Conservation (phyloP, 2,888 invertebrate species). For the Nomada hirtipes region DNA sequence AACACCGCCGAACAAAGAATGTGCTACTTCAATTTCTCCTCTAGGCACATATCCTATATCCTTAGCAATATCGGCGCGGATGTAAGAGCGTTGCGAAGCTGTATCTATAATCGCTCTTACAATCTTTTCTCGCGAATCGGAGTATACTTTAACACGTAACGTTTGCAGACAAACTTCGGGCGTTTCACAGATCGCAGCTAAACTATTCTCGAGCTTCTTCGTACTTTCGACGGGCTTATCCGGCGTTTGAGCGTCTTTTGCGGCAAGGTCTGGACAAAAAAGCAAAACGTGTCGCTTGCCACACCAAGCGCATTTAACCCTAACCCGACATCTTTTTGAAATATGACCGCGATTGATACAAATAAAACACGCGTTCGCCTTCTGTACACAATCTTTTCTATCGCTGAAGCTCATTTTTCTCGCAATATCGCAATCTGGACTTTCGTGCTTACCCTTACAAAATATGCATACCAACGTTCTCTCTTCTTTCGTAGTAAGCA, state of each 20-base stretch:
- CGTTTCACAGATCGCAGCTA: no score
- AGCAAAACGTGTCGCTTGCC: neutral
- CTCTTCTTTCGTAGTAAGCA: neutral
- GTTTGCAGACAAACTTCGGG: conserved; percentile 33
- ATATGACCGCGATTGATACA: conserved; percentile 1
- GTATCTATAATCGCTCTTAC: conserved; percentile 35
- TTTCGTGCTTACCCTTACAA: conserved; percentile 50
- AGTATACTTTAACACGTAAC: conserved; percentile 9
- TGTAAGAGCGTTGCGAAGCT: conserved; percentile 36
- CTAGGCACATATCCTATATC: conserved; percentile 15
- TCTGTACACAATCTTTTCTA: neutral
- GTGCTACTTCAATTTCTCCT: neutral
- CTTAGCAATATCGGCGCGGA: neutral
- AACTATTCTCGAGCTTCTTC: no score
- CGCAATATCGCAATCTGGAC: conserved; percentile 3
- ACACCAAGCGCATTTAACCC: no score
- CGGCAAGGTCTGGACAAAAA: neutral
- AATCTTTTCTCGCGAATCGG: neutral
- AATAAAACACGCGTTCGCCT: neutral
- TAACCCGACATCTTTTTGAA: neutral
- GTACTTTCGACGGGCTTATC: no score
- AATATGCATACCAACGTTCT: conserved; percentile 55
- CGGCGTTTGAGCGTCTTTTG: neutral
- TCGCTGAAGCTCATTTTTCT: neutral
- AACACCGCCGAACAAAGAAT: conserved; percentile 21